A percentile compares a stretch with the other conserved stretches of the same genome.
Evolutionary conservation across 2,797 vertebrate genomes (phyloP).

Genomic region (Liasis olivaceus): DNA sequence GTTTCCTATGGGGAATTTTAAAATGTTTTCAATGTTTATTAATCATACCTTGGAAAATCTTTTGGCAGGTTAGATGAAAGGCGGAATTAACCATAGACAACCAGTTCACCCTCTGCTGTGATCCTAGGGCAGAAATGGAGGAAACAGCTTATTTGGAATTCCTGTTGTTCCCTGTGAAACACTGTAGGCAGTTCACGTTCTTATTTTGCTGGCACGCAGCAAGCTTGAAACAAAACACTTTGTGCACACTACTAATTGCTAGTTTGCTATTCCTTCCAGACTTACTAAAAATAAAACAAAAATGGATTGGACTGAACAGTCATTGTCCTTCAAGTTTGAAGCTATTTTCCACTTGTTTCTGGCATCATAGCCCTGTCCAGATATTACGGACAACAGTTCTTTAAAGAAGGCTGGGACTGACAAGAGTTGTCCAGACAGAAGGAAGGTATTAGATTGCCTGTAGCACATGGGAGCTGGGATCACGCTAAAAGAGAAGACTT

Average conservation of each 20-base stretch:
- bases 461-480: neutral
- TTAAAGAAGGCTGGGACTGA: neutral
- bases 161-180: neutral
- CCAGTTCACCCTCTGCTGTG: neutral
- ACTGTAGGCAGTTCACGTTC: neutral
- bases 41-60: neutral
- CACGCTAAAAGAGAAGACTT: neutral
- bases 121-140: neutral
- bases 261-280: neutral
- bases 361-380: neutral
- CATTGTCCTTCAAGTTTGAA: neutral
- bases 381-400: neutral
- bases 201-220: neutral
- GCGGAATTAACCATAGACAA: neutral
- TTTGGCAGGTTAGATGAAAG: neutral
- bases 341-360: neutral
- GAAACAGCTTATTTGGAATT: neutral
- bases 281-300: neutral
- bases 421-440: neutral
- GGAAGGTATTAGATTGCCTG: neutral
- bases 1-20: neutral
- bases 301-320: neutral
- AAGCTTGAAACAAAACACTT: neutral
- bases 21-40: neutral
- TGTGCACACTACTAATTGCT: neutral